These are phyloP conservation scores for Hydrophis major DNA, from an alignment of 2,797 vertebrate species.

Conservation along the genomic window DNA sequence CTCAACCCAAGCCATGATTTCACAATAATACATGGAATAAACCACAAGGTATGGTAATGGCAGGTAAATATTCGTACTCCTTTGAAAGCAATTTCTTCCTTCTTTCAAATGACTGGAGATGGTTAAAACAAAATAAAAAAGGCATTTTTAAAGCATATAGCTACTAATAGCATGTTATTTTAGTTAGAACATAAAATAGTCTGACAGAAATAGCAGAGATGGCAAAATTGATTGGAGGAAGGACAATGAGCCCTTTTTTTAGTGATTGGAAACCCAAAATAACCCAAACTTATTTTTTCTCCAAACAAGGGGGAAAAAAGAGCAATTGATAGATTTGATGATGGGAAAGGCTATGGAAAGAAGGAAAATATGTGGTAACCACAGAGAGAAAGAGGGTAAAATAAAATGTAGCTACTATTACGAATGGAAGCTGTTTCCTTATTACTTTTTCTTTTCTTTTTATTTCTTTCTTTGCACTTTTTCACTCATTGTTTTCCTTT, in stretches of 20 bases:
- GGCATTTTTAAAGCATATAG: background rate
- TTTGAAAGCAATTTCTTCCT: background rate
- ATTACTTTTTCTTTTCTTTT: background rate
- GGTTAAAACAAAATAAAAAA: background rate
- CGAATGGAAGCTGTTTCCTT: background rate
- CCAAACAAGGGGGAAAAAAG: background rate
- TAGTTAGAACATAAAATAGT: background rate
- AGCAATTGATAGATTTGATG: background rate
- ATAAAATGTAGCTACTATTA: background rate
- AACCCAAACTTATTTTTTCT: background rate
- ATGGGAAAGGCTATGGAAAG: background rate
- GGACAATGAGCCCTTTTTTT: background rate
- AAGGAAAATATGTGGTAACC: background rate
- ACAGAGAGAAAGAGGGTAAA: background rate
- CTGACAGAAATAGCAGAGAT: background rate
- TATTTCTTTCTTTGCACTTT: background rate
- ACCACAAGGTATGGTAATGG: background rate
- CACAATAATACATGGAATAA: background rate
- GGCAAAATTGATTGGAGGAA: background rate
- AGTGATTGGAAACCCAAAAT: background rate
- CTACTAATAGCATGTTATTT: background rate
- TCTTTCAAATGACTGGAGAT: background rate
- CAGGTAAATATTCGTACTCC: background rate
- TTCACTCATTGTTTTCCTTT: background rate
- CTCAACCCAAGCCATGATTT: background rate